These are phyloP conservation scores for Cyclophora albipunctata DNA, from an alignment of 2,888 invertebrate genomes.

Conservation along the genomic window DNA sequence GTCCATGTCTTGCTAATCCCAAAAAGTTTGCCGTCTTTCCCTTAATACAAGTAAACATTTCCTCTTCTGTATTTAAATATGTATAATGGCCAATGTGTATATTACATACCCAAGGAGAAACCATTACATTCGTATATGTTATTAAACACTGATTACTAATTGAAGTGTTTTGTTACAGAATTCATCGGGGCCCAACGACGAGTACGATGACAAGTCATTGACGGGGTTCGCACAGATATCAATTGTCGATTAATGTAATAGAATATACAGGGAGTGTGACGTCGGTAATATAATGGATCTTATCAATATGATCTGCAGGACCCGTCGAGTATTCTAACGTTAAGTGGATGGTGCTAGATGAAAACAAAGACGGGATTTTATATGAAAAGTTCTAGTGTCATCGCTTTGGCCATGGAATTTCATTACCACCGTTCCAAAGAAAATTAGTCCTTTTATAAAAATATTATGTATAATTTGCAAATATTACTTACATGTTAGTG, in stretches of 20 bases:
- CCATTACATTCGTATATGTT: no score
- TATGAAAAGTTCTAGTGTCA: slow-evolving; percentile 5
- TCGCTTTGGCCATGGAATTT: not conserved
- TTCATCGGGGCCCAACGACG: slow-evolving; percentile 80
- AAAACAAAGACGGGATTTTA: not conserved
- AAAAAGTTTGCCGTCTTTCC: no score
- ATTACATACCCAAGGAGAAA: no score
- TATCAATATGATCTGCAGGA: not conserved
- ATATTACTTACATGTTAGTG: no score
- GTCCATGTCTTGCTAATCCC: no score
- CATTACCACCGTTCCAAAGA: slow-evolving; percentile 26
- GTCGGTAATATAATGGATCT: not conserved
- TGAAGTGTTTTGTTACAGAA: slow-evolving; percentile 76
- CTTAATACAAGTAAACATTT: no score
- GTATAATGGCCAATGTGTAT: no score
- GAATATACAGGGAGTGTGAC: not conserved
- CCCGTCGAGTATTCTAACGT: slow-evolving; percentile 1
- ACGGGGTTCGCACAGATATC: slow-evolving; percentile 98
- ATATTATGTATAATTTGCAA: no score
- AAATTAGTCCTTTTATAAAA: slow-evolving; percentile 17
- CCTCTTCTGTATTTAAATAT: no score
- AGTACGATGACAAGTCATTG: slow-evolving; percentile 94
- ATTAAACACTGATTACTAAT: no score
- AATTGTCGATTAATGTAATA: slow-evolving; percentile 80
- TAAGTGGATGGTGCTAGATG: slow-evolving; percentile 10